Percentiles rank a stretch among this genome's conserved stretches.
phyloP scores from a whole-genome alignment of 2,797 vertebrate species.

The Megalops cyprinoides region DNA sequence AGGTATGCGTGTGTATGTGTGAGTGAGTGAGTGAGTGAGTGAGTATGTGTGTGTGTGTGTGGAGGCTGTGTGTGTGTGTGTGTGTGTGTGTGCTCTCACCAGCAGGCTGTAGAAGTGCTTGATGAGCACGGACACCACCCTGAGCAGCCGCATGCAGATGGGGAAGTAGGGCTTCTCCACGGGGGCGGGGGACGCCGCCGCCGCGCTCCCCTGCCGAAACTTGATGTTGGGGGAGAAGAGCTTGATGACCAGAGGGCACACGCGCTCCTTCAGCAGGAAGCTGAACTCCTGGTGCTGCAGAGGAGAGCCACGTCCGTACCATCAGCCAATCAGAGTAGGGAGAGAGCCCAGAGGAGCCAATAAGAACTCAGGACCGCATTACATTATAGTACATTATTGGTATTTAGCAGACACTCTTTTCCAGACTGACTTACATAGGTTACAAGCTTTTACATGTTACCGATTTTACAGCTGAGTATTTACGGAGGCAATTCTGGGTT shows the following conservation, averaged over 20 bases:
- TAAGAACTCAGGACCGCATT: not conserved
- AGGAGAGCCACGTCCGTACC: slow-evolving; percentile 31
- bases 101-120: slow-evolving; percentile 97
- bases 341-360: not conserved
- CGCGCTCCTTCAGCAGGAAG: slow-evolving; percentile 96
- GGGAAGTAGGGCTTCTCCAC: slow-evolving; percentile 98
- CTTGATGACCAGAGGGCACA: slow-evolving; percentile 98
- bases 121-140: slow-evolving; percentile 97
- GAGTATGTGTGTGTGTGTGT: not conserved
- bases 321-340: not conserved
- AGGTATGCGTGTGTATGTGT: not conserved
- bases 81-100: slow-evolving; percentile 71
- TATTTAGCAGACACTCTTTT: no score
- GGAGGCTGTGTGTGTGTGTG: not conserved
- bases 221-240: slow-evolving; percentile 99
- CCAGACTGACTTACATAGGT: no score
- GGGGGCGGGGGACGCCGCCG: slow-evolving; percentile 85
- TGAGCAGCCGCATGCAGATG: slow-evolving; percentile 96
- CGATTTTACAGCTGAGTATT: no score
- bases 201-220: slow-evolving; percentile 90
- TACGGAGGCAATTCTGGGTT: no score
- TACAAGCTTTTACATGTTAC: no score
- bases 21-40: not conserved
- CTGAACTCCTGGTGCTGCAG: slow-evolving; percentile 97
- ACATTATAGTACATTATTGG: no score